A percentile compares a stretch with the other conserved stretches of the same genome.
Conservation (phyloP, 1,140 invertebrate genomes). For the Dolichoris vasculosae region DNA sequence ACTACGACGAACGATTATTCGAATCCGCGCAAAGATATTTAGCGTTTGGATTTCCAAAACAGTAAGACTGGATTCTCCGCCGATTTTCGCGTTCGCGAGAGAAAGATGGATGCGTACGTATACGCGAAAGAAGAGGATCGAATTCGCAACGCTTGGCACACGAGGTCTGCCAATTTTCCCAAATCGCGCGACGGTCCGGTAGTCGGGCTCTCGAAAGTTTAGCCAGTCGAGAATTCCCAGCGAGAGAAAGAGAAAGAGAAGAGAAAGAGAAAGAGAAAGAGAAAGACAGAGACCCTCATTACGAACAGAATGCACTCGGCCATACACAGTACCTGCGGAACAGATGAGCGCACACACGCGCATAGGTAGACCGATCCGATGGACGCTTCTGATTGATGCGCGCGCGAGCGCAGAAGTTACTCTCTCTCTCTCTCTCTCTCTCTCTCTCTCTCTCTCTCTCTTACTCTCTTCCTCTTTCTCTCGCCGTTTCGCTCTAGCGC, state of each 20-base stretch:
- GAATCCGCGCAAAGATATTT: not conserved
- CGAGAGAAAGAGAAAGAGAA: not conserved
- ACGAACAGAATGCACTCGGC: conserved; percentile 4
- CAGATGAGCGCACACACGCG: not conserved
- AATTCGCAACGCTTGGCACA: not conserved
- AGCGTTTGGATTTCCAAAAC: not conserved
- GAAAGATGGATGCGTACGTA: not conserved
- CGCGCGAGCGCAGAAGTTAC: not conserved
- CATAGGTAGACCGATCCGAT: not conserved
- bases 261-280: not conserved
- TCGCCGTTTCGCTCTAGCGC: not conserved
- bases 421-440: not conserved
- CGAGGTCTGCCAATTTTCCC: conserved; percentile 10
- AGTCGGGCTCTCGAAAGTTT: not conserved
- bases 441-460: not conserved
- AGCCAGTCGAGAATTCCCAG: not conserved
- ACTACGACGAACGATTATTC: not conserved
- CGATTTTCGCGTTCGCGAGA: not conserved
- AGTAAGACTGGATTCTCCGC: not conserved
- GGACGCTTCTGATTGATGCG: not conserved
- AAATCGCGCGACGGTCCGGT: not conserved
- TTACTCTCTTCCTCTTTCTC: not conserved
- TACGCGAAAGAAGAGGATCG: not conserved
- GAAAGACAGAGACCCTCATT: conserved; percentile 3
- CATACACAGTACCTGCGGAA: not conserved